Base-by-base conservation (phyloP, 2,888 invertebrate species). In the Drosophila nr. perissopoda region DNA sequence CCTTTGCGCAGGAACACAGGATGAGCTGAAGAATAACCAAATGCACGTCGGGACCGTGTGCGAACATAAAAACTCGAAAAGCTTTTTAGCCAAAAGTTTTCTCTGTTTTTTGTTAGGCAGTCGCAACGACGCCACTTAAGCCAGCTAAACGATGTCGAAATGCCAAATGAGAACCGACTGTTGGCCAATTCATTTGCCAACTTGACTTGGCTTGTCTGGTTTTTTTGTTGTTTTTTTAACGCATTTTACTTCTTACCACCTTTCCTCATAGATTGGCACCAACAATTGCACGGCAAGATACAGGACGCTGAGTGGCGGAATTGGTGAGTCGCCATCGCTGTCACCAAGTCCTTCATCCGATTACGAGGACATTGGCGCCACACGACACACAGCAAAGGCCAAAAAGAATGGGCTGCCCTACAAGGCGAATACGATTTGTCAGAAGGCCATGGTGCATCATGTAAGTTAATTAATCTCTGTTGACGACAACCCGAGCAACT, bases 301-400 rank as follows among this genome's bases (percentile, higher is more conserved):
- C 83, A 90, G 93, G 62, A 93, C 93, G 78, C 93, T 94, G 78
- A 94, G 94, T 92, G 94, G 94, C 82, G 94, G 94, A 76, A 94
- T 94, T 86, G 94, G 94, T 76, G 94, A 94, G 68, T 93, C 93
- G 40, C 93, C 93, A 36, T 93, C 93, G 48, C 86, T 93, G 62
- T 95, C 95, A 68, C 95, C 95, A 65, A 95, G 95, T 91, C 95
- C 95, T 78, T 95, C 95, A 91, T 95, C 95, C 80, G 95, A 95
- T 93, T 95, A 95, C 92, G 95, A 95, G 93, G 95, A 95, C 91
- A 95, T 95, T 89, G 95, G 95, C 82, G 94, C 94, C 88, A 92
- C 93, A 66, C 89, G 93, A 58, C 84, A 84, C 64, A 92, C 78
- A 13, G 90, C 92, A 53, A 93, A 92, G 81, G 91, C 87, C 77